Evolutionary conservation across 35 echinoderm and acorn worm species (phyloP), one percentile per base, ranked within the genome.

Genomic region (Ptychodera flava): DNA sequence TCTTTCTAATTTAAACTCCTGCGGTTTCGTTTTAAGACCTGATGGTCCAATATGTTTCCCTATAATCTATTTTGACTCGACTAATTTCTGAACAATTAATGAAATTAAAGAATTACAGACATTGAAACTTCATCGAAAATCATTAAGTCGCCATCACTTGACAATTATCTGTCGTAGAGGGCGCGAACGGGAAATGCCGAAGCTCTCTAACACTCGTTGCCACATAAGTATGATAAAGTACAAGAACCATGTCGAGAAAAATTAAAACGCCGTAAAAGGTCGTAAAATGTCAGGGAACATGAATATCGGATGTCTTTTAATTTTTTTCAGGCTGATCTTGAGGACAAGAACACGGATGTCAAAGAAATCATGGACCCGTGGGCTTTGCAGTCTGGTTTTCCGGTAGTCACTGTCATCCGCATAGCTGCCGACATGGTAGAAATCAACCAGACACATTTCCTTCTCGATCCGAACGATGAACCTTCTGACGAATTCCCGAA

Each of bases 321-420:
- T 64, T 64, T 6, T 64, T 34, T 77, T 28, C 84, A 93, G 92
- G 92, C 92, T 27, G 92, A 93, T 52, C 38, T 80, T 89, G 78
- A 77, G 29, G 31, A 52, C 29, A 89, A 90, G 32, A 34, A 86
- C 16, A 91, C 91, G 12, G 92, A 97, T 53, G 95, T 97, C 32
- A 93, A 97, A 81, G 78, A 84, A 2, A 93, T 97, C 1, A 97
- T 97, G 95, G 95, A 97, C 82, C 93, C 95, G 16, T 97, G 95
- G 95, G 92, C 95, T 16, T 82, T 97, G 0, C 95, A 97, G 36
- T 92, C 93, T 92, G 95, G 95, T 28, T 93, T 79, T 45, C 95
- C 95, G 31, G 82, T 97, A 32, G 78, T 92, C 28, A 87, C 36
- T 16, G 31, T 92, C 29, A 30, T 28, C 16, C 31, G 79, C 29